Evolutionary conservation across 2,888 invertebrate species (phyloP).

Genomic region (Actias luna): DNA sequence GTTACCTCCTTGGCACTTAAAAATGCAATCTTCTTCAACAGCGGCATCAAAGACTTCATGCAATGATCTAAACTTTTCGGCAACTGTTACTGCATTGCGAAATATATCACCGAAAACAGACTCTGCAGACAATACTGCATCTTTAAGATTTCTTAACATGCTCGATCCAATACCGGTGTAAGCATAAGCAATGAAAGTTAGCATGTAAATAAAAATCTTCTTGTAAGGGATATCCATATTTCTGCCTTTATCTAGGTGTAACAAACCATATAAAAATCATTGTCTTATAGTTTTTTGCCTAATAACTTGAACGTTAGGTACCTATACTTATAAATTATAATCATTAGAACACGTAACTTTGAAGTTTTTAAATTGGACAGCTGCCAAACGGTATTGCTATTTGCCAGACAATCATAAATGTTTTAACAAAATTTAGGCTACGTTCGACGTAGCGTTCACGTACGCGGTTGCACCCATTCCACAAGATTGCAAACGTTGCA

Average conservation of each 20-base stretch:
- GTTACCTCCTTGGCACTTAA: conserved; percentile 87
- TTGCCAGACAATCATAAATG: too few relatives aligned
- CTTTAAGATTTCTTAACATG: conserved; percentile 86
- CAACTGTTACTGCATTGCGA: conserved; percentile 87
- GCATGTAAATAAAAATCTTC: conserved; percentile 86
- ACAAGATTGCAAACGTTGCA: too few relatives aligned
- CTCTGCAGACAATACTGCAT: conserved; percentile 91
- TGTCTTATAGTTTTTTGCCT: not conserved
- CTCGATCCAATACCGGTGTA: conserved; percentile 91
- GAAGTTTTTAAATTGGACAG: not conserved
- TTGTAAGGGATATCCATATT: conserved; percentile 88
- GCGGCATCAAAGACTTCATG: conserved; percentile 93
- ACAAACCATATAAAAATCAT: conserved; percentile 15
- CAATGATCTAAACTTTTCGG: conserved; percentile 87
- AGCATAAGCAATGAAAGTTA: conserved; percentile 90
- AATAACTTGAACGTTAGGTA: too few relatives aligned
- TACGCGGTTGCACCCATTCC: too few relatives aligned
- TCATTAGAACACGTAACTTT: not conserved
- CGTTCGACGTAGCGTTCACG: too few relatives aligned
- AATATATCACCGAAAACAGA: conserved; percentile 90
- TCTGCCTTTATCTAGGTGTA: conserved; percentile 19
- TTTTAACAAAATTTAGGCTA: too few relatives aligned
- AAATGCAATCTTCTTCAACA: conserved; percentile 91
- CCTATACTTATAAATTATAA: too few relatives aligned
- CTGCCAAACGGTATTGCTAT: not conserved